A percentile compares a stretch with the other conserved stretches of the same genome.
These are phyloP conservation scores for Hirundichthys speculiger DNA, from an alignment of 2,113 vertebrate species.

Conservation along the genomic window DNA sequence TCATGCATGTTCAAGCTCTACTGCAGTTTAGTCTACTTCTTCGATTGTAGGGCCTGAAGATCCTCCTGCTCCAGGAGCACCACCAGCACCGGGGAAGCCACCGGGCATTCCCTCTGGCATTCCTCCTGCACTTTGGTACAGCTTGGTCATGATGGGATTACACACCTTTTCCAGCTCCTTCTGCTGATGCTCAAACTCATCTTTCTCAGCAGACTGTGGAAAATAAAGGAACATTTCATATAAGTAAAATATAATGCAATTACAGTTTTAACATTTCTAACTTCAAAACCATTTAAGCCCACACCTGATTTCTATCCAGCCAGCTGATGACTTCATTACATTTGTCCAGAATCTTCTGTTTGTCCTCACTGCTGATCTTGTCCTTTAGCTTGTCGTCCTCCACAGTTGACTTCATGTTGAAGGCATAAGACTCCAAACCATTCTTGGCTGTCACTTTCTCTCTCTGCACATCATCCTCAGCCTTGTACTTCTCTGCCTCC, in stretches of 20 bases:
- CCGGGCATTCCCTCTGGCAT: constrained; percentile 85
- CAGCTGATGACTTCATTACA: constrained; percentile 89
- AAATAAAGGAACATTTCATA: background rate
- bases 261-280: background rate
- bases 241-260: background rate
- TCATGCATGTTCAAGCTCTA: constrained; percentile 7
- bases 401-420: constrained; percentile 91
- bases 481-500: constrained; percentile 90
- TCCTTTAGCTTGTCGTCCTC: constrained; percentile 91
- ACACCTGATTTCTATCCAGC: constrained; percentile 91
- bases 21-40: constrained; percentile 75
- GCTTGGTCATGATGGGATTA: constrained; percentile 80
- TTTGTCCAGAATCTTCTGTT: constrained; percentile 88
- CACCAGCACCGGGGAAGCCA: constrained; percentile 68
- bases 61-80: constrained; percentile 60
- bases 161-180: constrained; percentile 89
- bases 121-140: constrained; percentile 76
- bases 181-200: constrained; percentile 94
- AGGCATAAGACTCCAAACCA: constrained; percentile 87
- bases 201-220: constrained; percentile 87
- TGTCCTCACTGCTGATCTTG: constrained; percentile 91
- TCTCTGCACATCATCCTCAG: constrained; percentile 89
- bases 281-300: background rate
- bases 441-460: constrained; percentile 90
- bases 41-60: constrained; percentile 81